Evolutionary conservation across 2,113 vertebrate genomes (phyloP), one percentile per base, ranked within the genome.

Genomic region (Corydoras sp.): DNA sequence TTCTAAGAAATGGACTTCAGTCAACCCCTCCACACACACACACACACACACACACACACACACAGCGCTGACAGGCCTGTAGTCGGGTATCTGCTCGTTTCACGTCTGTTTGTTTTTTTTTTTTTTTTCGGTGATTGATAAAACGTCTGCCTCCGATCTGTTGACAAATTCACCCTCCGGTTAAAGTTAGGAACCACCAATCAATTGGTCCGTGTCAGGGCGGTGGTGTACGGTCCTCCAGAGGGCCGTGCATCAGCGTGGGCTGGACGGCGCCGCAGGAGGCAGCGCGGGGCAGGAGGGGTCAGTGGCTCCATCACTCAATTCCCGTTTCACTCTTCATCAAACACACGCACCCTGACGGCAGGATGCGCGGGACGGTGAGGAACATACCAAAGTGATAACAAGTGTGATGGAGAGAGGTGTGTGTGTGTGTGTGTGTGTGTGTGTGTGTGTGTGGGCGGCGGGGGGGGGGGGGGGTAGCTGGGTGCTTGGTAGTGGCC

Each of bases 401-500:
- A 43, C 35, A 43, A 43, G 35, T 43, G 35, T 11, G 15, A 65
- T 50, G 51, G 29, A 18, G 14, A 49, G 14, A 49, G 14, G 61
- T 14, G 7, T 10, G 18, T 55, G 9, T 7, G n/a, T 31, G 12
- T 31, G 18, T 24, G 18, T 24, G 18, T 24, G 18, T 24, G 18
- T 24, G 18, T 24, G 18, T 24, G 18, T 24, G 18, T 24, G 18
- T 24, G n/a, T n/a, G n/a, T n/a, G n/a, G n/a, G n/a, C n/a, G n/a
- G n/a, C n/a, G n/a, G n/a, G 18, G 8, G n/a, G 14, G 56, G 1
- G 15, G 64, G 63, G 53, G 4, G 10, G 14, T 55, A 13, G 11
- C 9, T 55, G 54, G 54, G 6, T 14, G n/a, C 1, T 56, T 11
- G 68, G 62, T 86, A 83, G 84, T 82, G 81, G 77, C 62, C 70